Percentiles rank a stretch among this genome's conserved stretches.
phyloP scores from a whole-genome alignment of 37 sponge, comb jelly and placozoan genomes.

The Mnemiopsis leidyi region DNA sequence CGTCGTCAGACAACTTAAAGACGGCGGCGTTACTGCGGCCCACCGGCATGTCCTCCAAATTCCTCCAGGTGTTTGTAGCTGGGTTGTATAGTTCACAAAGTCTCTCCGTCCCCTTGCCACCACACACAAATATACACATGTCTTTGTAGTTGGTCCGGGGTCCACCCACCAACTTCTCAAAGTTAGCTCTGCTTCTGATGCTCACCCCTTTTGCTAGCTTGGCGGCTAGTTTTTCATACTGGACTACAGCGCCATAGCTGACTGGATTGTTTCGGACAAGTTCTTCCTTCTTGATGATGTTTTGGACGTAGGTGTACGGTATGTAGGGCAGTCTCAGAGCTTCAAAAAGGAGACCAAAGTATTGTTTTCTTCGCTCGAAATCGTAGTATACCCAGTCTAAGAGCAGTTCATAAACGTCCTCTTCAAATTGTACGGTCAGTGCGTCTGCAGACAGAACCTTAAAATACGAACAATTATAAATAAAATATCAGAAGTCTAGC shows the following conservation, averaged over 20 bases:
- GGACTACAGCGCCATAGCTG: not conserved
- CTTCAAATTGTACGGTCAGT: not conserved
- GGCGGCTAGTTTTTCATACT: not conserved
- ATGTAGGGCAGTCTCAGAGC: slow-evolving; percentile 1
- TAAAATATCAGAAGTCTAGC: too few species aligned
- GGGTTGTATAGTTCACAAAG: slow-evolving; percentile 27
- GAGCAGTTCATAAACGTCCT: slow-evolving; percentile 60
- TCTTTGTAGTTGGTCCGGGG: slow-evolving; percentile 24
- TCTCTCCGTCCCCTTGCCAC: slow-evolving; percentile 28
- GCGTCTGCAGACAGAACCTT: not conserved
- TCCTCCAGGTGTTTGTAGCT: slow-evolving; percentile 6
- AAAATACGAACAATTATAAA: not conserved
- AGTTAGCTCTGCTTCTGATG: not conserved
- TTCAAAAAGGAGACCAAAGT: slow-evolving; percentile 28
- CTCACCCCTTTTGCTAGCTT: not conserved
- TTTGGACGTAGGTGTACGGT: not conserved
- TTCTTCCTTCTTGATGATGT: slow-evolving; percentile 4
- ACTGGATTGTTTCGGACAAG: slow-evolving; percentile 5
- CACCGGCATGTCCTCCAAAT: not conserved
- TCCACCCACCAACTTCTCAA: not conserved
- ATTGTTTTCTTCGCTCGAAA: slow-evolving; percentile 3
- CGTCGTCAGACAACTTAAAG: not conserved
- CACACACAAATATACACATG: slow-evolving; percentile 14
- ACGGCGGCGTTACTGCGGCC: slow-evolving; percentile 32
- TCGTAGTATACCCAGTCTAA: slow-evolving; percentile 61